These are phyloP conservation scores for Poeciliopsis paucimaculata DNA, from an alignment of 2,797 vertebrate species.

Conservation along the genomic window DNA sequence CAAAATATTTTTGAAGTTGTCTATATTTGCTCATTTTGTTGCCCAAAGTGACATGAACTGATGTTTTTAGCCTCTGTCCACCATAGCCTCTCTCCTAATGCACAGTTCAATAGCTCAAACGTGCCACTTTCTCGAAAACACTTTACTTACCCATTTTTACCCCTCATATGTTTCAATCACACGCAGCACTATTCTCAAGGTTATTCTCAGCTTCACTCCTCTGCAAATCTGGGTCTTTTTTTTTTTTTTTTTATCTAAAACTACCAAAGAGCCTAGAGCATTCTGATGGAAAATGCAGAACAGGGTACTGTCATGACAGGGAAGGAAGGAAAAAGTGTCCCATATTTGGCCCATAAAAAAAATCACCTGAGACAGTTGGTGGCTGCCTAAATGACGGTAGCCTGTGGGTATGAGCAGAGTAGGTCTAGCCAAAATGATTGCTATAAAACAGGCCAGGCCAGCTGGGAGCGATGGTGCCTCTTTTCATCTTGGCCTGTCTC, in stretches of 20 bases:
- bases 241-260: constrained; percentile 55
- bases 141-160: constrained; percentile 26
- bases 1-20: constrained; percentile 21
- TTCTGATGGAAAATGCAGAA: constrained; percentile 53
- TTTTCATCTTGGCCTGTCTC: constrained; percentile 50
- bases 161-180: constrained; percentile 7
- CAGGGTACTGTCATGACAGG: constrained; percentile 26
- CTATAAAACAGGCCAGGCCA: constrained; percentile 57
- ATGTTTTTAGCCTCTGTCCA: constrained; percentile 20
- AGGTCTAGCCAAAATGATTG: constrained; percentile 49
- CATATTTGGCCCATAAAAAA: constrained; percentile 59
- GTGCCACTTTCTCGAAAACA: constrained; percentile 31
- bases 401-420: constrained; percentile 43
- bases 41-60: constrained; percentile 37
- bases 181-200: constrained; percentile 50
- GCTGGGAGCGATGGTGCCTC: constrained; percentile 56
- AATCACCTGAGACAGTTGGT: constrained; percentile 67
- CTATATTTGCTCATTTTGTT: constrained; percentile 39
- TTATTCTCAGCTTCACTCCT: constrained; percentile 47
- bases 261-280: constrained; percentile 40
- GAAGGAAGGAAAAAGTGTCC: constrained; percentile 41
- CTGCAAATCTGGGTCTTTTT: constrained; percentile 41
- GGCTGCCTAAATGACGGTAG: constrained; percentile 56
- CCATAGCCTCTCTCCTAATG: constrained; percentile 42
- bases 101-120: constrained; percentile 46